Percentiles rank a stretch among this genome's conserved stretches.
Conservation (phyloP, 2,113 vertebrate species). For the Dinomys branickii region DNA sequence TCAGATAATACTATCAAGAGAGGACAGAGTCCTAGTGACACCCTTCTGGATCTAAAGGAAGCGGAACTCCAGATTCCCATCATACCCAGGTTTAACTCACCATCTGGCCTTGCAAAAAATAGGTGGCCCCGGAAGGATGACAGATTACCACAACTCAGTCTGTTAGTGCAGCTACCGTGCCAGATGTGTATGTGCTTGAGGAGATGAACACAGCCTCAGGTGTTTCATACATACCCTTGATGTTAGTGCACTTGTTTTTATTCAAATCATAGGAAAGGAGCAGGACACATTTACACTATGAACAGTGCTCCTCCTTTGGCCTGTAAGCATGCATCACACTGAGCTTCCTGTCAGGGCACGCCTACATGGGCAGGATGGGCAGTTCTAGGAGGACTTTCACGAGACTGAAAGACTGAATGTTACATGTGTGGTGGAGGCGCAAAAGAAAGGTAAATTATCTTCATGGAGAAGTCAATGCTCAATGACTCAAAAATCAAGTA, state of each 20-base stretch:
- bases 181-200: slow-evolving; percentile 9
- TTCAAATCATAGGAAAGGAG: neutral
- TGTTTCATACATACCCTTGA: neutral
- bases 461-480: neutral
- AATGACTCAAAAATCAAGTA: neutral
- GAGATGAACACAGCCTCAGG: neutral
- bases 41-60: neutral
- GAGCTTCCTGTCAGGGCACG: neutral
- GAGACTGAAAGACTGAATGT: neutral
- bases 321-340: neutral
- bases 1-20: neutral
- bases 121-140: neutral
- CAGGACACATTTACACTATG: neutral
- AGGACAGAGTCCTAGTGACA: neutral
- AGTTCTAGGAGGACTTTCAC: neutral
- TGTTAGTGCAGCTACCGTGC: neutral
- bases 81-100: slow-evolving; percentile 7
- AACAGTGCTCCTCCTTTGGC: neutral
- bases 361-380: neutral
- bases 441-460: neutral
- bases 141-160: neutral
- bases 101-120: neutral
- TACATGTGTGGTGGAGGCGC: neutral
- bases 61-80: neutral
- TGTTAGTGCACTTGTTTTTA: slow-evolving; percentile 4